A percentile compares a stretch with the other conserved stretches of the same genome.
Evolutionary conservation across 2,888 invertebrate genomes (phyloP).

Genomic region (Hypercompe scribonia): DNA sequence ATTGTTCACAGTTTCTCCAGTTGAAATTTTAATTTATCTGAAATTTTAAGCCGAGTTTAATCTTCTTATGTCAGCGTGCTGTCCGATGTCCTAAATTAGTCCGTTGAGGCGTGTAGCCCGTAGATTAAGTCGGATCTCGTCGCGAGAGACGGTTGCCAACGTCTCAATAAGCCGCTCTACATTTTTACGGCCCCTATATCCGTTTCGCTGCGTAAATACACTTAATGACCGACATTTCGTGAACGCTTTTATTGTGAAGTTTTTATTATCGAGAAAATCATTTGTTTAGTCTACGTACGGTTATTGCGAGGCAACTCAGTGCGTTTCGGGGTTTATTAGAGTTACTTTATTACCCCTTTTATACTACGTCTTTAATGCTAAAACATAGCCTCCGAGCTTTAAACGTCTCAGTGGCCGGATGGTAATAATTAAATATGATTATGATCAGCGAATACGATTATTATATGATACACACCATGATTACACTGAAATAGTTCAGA

Average conservation of each 20-base stretch:
- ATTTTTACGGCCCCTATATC: conserved; percentile 84
- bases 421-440: conserved; percentile 79
- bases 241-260: conserved; percentile 85
- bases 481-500: conserved; percentile 59
- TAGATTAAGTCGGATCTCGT: conserved; percentile 75
- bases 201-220: conserved; percentile 85
- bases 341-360: conserved; percentile 81
- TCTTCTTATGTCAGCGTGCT: conserved; percentile 60
- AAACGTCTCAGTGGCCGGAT: conserved; percentile 67
- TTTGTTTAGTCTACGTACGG: conserved; percentile 86
- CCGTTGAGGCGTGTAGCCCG: conserved; percentile 65
- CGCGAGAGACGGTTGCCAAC: conserved; percentile 75
- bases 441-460: conserved; percentile 77
- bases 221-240: conserved; percentile 85
- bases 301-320: conserved; percentile 78
- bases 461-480: conserved; percentile 66
- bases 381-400: conserved; percentile 68
- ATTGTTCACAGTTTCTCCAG: conserved; percentile 66
- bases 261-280: conserved; percentile 85
- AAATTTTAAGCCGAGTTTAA: conserved; percentile 65
- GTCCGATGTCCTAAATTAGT: conserved; percentile 69
- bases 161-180: conserved; percentile 83
- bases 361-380: conserved; percentile 71
- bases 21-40: conserved; percentile 76
- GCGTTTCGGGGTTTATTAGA: conserved; percentile 84